Evolutionary conservation across 2,888 invertebrate genomes (phyloP), one percentile per base, ranked within the genome.

Genomic region (Tinea trinotella): DNA sequence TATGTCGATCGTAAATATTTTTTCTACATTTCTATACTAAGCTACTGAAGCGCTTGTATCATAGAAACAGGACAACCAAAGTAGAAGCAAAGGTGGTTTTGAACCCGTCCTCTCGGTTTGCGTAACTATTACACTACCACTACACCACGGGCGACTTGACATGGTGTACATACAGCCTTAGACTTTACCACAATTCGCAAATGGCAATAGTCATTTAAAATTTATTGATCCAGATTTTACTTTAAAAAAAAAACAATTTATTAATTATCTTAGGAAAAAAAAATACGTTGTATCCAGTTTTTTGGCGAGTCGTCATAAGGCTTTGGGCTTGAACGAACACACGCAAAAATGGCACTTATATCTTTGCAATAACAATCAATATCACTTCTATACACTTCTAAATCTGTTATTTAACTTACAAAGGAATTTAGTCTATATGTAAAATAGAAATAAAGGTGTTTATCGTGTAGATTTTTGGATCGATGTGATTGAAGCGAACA

Each of bases 401-500:
- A 46, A 46, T 46, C 13, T n/a, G 13, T 15, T 40, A 7, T n/a
- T 15, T 2, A 19, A 3, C 10, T 17, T 17, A 6, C 10, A 46
- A 7, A 46, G 19, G 46, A 18, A 46, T 19, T 19, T 46, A n/a
- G 10, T 2, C 3, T 10, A 9, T 46, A 46, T 46, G 7, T 10
- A 19, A 13, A 3, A 40, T 13, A 12, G 40, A 13, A 13, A 4
- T 40, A 40, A 46, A 19, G 15, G 46, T 19, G 6, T 17, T 6
- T 19, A 17, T 46, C 19, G 46, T n/a, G 46, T 46, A 19, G 19
- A 4, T 3, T 19, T 22, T 56, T 34, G 57, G 74, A 76, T 76
- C 81, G 78, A 81, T 82, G 82, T 84, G 83, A 83, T 83, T 84
- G 72, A 70, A 66, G 65, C 61, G 68, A 80, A 84, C 84, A 84